Percentiles rank a stretch among this genome's conserved stretches.
phyloP scores from a whole-genome alignment of 2,113 vertebrate species.

The Tringa solitaria region DNA sequence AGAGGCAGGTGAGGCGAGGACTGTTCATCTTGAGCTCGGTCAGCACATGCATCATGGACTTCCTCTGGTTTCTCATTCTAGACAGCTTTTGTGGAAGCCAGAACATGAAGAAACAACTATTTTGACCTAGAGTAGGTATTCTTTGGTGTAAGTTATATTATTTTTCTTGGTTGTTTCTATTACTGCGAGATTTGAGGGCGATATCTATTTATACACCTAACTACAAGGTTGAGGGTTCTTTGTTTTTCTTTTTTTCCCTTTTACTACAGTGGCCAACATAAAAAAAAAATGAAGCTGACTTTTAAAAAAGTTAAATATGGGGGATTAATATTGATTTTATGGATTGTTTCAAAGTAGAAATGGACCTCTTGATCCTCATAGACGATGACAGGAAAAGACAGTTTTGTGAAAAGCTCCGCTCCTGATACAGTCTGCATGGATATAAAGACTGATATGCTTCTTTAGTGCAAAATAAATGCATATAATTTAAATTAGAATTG shows the following conservation, averaged over 20 bases:
- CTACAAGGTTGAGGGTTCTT: accelerated
- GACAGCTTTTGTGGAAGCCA: background rate
- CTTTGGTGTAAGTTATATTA: background rate
- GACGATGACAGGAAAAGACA: background rate
- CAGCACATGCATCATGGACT: accelerated
- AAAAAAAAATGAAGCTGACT: too few relatives aligned
- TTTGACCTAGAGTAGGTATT: background rate
- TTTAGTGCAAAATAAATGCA: background rate
- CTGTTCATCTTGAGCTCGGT: background rate
- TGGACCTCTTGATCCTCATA: background rate
- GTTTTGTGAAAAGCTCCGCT: background rate
- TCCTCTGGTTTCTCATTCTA: background rate
- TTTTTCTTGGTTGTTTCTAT: background rate
- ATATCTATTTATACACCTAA: accelerated
- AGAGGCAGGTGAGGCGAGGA: background rate
- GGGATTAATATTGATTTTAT: background rate
- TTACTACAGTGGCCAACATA: accelerated
- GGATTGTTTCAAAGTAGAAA: background rate
- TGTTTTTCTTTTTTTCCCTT: background rate
- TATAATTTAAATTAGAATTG: background rate
- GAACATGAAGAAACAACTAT: background rate
- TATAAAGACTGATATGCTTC: background rate
- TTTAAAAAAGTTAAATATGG: background rate
- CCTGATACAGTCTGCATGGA: background rate
- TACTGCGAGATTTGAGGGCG: background rate